Base-by-base conservation (phyloP, 2,113 vertebrate genomes). In the Percopsis transmontana region DNA sequence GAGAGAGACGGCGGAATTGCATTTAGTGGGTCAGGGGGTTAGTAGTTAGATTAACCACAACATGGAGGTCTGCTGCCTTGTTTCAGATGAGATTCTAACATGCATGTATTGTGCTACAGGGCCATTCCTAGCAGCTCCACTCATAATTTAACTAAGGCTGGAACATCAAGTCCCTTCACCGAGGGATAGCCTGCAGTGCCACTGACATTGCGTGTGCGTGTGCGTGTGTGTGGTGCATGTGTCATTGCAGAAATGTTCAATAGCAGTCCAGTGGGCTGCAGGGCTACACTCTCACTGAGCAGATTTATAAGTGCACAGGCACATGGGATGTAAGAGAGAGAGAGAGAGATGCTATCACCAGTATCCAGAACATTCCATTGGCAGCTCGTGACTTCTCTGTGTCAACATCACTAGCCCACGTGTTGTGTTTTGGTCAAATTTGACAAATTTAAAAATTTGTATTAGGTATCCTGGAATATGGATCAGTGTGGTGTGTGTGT, bases 381-480 rank as follows among this genome's bases (percentile, higher is more conserved):
- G 70, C 50, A 50, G 52, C 76, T 78, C 54, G 5, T 66, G 72
- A 72, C 72, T 84, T 78, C 75, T 80, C 66, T 72, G 88, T 86
- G 87, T 90, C 87, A 91, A n/a, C n/a, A n/a, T 87, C 84, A 85
- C 77, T n/a, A n/a, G n/a, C n/a, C n/a, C n/a, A n/a, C n/a, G n/a
- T n/a, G n/a, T n/a, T n/a, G n/a, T n/a, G n/a, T n/a, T n/a, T n/a
- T n/a, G n/a, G n/a, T n/a, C n/a, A n/a, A n/a, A n/a, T n/a, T n/a
- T n/a, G n/a, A n/a, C n/a, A n/a, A n/a, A n/a, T n/a, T n/a, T n/a
- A n/a, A n/a, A n/a, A n/a, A n/a, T n/a, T n/a, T n/a, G n/a, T n/a
- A n/a, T n/a, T 59, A 41, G 66, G 79, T 47, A 20, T 47, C 14
- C 14, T 3, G 65, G 72, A 68, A 59, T 59, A 18, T 21, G 68